phyloP scores from a whole-genome alignment of 2,888 invertebrate species.

The Mechanitis messenoides region DNA sequence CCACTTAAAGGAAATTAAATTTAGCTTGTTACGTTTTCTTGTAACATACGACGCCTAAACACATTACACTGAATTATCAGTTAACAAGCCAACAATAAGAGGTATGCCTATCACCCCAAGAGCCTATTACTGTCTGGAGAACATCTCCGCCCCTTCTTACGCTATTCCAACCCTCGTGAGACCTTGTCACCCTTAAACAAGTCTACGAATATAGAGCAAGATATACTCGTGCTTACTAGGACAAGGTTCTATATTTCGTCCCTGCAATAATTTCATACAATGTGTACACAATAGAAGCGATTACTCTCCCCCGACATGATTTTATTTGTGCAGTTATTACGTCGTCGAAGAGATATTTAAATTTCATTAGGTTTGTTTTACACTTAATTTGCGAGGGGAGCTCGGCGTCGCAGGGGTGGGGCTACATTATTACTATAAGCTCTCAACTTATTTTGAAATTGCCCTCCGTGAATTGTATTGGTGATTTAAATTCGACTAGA shows the following conservation, averaged over 20 bases:
- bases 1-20: neutral
- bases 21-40: constrained; percentile 50
- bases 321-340: constrained; percentile 76
- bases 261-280: constrained; percentile 55
- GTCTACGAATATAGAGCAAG: constrained; percentile 30
- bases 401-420: constrained; percentile 62
- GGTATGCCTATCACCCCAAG: constrained; percentile 67
- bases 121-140: constrained; percentile 69
- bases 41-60: constrained; percentile 49
- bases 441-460: constrained; percentile 58
- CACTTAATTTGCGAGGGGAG: constrained; percentile 76
- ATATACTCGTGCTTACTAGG: constrained; percentile 36
- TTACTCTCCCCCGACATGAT: constrained; percentile 72
- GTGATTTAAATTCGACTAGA: constrained; percentile 69
- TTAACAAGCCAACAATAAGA: constrained; percentile 74
- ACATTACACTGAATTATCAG: constrained; percentile 63
- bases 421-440: constrained; percentile 57
- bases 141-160: constrained; percentile 63
- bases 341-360: constrained; percentile 73
- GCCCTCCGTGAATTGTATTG: constrained; percentile 56
- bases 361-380: constrained; percentile 78
- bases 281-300: constrained; percentile 71
- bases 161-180: constrained; percentile 44
- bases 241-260: constrained; percentile 53
- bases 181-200: constrained; percentile 54